Percentiles rank a stretch among this genome's conserved stretches.
Conservation (phyloP, 1,140 invertebrate species). For the Drosophila funebris region DNA sequence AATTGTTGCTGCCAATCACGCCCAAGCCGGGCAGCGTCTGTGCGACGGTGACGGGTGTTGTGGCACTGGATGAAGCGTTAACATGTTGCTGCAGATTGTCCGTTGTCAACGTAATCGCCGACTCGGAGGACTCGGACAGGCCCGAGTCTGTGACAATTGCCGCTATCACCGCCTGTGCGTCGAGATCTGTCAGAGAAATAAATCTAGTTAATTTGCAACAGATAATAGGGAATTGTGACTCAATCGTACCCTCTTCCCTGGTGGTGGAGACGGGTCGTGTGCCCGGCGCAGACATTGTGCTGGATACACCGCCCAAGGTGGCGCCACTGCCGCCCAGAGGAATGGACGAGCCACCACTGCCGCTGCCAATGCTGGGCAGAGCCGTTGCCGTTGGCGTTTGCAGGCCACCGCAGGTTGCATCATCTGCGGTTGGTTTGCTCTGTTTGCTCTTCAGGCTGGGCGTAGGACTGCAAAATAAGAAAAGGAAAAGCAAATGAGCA, state of each 20-base stretch:
- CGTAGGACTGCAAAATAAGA: constrained; percentile 85
- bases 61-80: constrained; percentile 43
- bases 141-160: constrained; percentile 82
- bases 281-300: constrained; percentile 51
- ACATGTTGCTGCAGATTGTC: constrained; percentile 72
- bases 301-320: constrained; percentile 62
- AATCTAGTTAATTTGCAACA: background rate
- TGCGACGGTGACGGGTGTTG: constrained; percentile 40
- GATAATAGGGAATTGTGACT: background rate
- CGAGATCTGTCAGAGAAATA: constrained; percentile 84
- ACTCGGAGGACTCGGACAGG: constrained; percentile 80
- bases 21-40: constrained; percentile 49
- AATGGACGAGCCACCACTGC: constrained; percentile 58
- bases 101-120: constrained; percentile 71
- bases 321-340: constrained; percentile 83
- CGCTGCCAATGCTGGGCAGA: constrained; percentile 60
- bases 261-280: constrained; percentile 66
- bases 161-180: constrained; percentile 68
- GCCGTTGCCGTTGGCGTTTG: constrained; percentile 75
- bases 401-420: constrained; percentile 82
- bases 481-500: constrained; percentile 17
- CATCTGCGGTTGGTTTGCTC: constrained; percentile 78
- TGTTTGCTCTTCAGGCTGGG: constrained; percentile 88
- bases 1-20: constrained; percentile 74
- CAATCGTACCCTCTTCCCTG: constrained; percentile 87